phyloP scores from a whole-genome alignment of 2,888 invertebrate species.

The Atherix ibis region DNA sequence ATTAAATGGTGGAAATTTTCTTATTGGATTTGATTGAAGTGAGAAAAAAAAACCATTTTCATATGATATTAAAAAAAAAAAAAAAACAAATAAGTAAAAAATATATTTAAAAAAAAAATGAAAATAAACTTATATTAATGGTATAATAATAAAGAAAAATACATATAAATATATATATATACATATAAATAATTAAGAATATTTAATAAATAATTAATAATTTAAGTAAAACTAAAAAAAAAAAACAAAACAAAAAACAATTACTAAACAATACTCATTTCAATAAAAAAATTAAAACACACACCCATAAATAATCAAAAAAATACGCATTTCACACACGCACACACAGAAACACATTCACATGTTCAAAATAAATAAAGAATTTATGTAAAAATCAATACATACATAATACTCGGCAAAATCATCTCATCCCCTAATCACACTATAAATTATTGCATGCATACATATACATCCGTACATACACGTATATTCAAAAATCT shows the following conservation, averaged over 20 bases:
- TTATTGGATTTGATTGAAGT: constrained; percentile 3
- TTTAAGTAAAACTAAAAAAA: constrained; percentile 1
- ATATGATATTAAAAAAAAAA: too few relatives aligned
- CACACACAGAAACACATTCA: too few relatives aligned
- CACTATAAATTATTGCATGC: too few relatives aligned
- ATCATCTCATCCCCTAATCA: too few relatives aligned
- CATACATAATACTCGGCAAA: too few relatives aligned
- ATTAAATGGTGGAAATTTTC: constrained; percentile 5
- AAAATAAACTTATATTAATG: constrained; percentile 3
- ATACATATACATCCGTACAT: too few relatives aligned
- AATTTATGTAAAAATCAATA: too few relatives aligned
- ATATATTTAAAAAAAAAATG: constrained; percentile 1
- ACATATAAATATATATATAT: constrained; percentile 2
- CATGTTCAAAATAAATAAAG: too few relatives aligned
- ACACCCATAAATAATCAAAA: neutral
- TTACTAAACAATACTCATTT: constrained; percentile 3
- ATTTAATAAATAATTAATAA: constrained; percentile 6
- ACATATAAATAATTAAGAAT: constrained; percentile 1
- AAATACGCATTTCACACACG: too few relatives aligned
- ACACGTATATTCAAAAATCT: too few relatives aligned
- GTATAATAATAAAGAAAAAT: constrained; percentile 2
- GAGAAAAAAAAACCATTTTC: neutral
- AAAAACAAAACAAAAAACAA: constrained; percentile 1
- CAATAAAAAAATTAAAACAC: constrained; percentile 2
- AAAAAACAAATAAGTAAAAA: too few relatives aligned